phyloP scores from a whole-genome alignment of 2,113 vertebrate species.

The Grammomys dolichurus region DNA sequence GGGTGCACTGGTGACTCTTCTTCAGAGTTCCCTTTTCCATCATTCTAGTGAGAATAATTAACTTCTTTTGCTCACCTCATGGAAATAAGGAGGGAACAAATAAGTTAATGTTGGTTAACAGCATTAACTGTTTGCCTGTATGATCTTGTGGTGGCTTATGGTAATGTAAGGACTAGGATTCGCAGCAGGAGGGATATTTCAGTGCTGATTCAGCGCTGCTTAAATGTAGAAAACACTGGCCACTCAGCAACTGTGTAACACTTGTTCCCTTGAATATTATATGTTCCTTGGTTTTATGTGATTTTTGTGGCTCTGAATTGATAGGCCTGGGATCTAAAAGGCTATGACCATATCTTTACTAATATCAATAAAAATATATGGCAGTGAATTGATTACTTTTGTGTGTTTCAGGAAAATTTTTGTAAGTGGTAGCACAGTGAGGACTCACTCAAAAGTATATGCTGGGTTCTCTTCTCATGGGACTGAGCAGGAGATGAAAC shows the following conservation, averaged over 20 bases:
- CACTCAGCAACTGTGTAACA: background rate
- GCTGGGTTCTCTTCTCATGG: background rate
- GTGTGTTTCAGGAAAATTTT: background rate
- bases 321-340: background rate
- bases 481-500: background rate
- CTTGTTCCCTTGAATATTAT: background rate
- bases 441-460: background rate
- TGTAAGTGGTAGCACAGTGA: background rate
- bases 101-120: background rate
- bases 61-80: background rate
- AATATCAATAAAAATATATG: too few species aligned
- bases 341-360: background rate
- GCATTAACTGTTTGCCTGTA: background rate
- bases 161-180: background rate
- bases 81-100: background rate
- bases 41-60: background rate
- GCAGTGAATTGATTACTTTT: background rate
- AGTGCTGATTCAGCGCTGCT: background rate
- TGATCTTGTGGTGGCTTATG: background rate
- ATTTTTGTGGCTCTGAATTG: background rate
- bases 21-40: background rate
- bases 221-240: background rate
- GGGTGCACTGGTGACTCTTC: background rate
- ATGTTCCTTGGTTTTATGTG: fast-evolving
- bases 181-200: fast-evolving